Base-by-base conservation (phyloP, 2,888 invertebrate genomes). In the Elegia similella region DNA sequence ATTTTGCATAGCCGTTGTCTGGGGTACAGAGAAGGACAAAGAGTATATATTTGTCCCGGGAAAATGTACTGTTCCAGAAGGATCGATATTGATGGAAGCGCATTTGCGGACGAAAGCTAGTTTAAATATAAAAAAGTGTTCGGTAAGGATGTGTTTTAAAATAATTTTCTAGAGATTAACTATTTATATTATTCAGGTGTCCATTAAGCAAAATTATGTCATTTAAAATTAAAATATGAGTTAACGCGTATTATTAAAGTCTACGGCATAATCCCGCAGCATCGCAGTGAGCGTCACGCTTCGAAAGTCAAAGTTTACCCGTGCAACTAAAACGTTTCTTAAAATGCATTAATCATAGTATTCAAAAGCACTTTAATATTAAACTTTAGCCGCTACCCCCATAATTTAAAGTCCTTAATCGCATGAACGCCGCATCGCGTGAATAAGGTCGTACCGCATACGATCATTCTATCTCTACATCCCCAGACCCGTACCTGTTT, bases 281-380 rank as follows among this genome's bases (percentile, higher is more conserved):
- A 75, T 73, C 72, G 69, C 67, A 44, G 65, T 64, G 72, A 73
- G 69, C 77, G 77, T 82, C 77, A 82, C 75, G 80, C 78, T 82
- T 68, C 67, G 76, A 64, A 72, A 78, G 76, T 82, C 86, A 84
- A 82, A 84, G 79, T 82, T 82, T 78, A 75, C 75, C 75, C 76
- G 78, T 79, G 79, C 81, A 79, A 78, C 80, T 80, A 78, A 84
- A 85, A 80, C 78, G 75, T 80, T 84, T 76, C 82, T 78, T 81
- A 79, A 83, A 84, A 83, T 82, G 78, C 80, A 84, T 84, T 84
- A 83, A 82, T 84, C 82, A 82, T 81, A 75, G 72, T 73, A 80
- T 78, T 80, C 68, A 72, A 62, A 72, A 66, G 70, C 59, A 61
- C 59, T 66, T 62, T 67, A 62, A 63, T 69, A 67, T 67, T 59